phyloP scores from a whole-genome alignment of 2,797 vertebrate genomes.

The Picus viridis region DNA sequence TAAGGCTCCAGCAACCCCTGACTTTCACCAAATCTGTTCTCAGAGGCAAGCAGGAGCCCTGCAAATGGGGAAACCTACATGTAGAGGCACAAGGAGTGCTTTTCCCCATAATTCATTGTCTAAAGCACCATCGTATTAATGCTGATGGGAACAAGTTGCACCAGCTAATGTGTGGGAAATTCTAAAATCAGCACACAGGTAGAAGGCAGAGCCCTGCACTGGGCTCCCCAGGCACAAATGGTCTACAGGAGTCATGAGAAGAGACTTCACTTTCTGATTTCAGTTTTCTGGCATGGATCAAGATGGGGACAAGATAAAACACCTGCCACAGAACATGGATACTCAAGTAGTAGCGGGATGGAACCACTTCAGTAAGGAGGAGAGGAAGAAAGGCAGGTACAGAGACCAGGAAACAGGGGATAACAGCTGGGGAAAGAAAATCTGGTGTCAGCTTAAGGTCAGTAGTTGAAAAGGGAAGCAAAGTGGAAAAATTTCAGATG shows the following conservation, averaged over 20 bases:
- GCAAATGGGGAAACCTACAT: not conserved
- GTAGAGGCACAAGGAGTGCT: not conserved
- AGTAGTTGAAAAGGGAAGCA: not conserved
- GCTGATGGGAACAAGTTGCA: not conserved
- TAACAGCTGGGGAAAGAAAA: not conserved
- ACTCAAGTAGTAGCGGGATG: not conserved
- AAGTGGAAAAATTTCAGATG: not conserved
- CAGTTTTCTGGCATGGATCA: not conserved
- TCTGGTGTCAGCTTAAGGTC: not conserved
- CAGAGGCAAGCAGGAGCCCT: not conserved
- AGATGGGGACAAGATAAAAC: not conserved
- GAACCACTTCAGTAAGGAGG: not conserved
- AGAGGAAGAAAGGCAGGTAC: not conserved
- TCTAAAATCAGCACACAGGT: not conserved
- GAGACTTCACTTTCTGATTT: not conserved
- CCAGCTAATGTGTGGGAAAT: not conserved
- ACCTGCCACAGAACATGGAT: not conserved
- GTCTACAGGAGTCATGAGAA: not conserved
- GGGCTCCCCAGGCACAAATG: rapidly evolving
- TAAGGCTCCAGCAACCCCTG: not conserved
- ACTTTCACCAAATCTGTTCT: not conserved
- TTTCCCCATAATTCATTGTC: not conserved
- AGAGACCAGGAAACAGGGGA: not conserved
- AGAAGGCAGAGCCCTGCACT: not conserved
- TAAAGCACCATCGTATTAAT: not conserved